Evolutionary conservation across 2,888 invertebrate species (phyloP).

Genomic region (Ganaspis brasiliensis): DNA sequence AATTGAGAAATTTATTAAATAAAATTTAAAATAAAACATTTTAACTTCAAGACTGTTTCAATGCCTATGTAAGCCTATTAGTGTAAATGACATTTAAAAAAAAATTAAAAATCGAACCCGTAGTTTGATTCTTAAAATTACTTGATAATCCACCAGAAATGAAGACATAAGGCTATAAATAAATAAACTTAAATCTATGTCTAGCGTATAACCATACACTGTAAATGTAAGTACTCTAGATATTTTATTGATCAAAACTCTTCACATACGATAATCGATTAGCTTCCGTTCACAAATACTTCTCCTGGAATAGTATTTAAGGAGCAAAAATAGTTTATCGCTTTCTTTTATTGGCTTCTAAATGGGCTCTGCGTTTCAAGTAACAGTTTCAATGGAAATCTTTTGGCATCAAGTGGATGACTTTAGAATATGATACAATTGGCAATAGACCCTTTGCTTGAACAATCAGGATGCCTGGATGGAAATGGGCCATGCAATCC

Average conservation of each 20-base stretch:
- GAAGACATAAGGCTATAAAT: neutral
- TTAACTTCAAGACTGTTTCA: too few relatives aligned
- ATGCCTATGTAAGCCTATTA: too few relatives aligned
- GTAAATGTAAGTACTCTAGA: too few relatives aligned
- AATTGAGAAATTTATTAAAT: too few relatives aligned
- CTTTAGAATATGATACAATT: neutral
- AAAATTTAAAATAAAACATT: too few relatives aligned
- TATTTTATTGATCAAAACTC: slow-evolving; percentile 2
- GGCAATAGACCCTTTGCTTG: neutral
- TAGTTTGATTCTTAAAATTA: too few relatives aligned
- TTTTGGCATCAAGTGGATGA: slow-evolving; percentile 6
- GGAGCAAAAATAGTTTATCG: slow-evolving; percentile 15
- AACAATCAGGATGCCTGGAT: neutral
- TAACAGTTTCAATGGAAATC: slow-evolving; percentile 6
- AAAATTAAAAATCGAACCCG: too few relatives aligned
- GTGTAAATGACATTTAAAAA: too few relatives aligned
- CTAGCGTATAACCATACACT: neutral
- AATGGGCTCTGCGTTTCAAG: slow-evolving; percentile 2
- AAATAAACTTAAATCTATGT: neutral
- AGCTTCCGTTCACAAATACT: neutral
- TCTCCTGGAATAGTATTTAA: neutral
- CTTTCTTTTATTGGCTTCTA: slow-evolving; percentile 1
- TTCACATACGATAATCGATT: neutral
- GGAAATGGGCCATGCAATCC: neutral
- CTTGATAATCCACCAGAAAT: too few relatives aligned